Evolutionary conservation across 1,140 invertebrate species (phyloP), one percentile per base, ranked within the genome.

Genomic region (Homarus americanus): DNA sequence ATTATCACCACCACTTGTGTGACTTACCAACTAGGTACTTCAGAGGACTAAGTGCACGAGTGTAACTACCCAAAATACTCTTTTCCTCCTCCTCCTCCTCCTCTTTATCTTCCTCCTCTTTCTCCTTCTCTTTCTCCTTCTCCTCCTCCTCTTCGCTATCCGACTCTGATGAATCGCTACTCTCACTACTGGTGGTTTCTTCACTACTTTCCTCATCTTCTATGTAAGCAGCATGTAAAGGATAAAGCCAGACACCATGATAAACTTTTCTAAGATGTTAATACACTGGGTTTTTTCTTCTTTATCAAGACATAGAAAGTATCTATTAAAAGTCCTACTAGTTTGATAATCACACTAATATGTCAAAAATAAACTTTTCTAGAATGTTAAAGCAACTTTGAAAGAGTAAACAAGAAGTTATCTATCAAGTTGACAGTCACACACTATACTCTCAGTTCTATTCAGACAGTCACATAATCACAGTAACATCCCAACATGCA

Each of bases 171-270:
- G 87, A 84, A 58, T 82, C 79, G 58, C 79, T 83, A 87, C 76
- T 87, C n/a, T 87, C 85, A 78, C 79, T 83, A 78, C 49, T 82
- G 87, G 66, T 83, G 44, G 79, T 90, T n/a, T 90, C 87, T 49
- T 90, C 87, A 90, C 87, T 90, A 90, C 80, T 90, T 69, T 83
- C 80, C 63, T 90, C 87, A 89, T 82, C 87, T 58, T 90, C 80
- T 84, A 80, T 79, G 28, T 36, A 75, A 75, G 87, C 87, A 90
- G 87, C 87, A 90, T 90, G 87, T 83, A 90, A 90, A 66, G 72
- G 87, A 63, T n/a, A 58, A 66, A 80, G 53, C 86, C 63, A 80
- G 44, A 17, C 53, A 72, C 58, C 32, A 69, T 44, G 69, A 66
- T 40, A 53, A 66, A 80, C 40, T 40, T 80, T 69, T n/a, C 15